Base-by-base conservation (phyloP, 2,888 invertebrate genomes). In the Mycogona germanica region DNA sequence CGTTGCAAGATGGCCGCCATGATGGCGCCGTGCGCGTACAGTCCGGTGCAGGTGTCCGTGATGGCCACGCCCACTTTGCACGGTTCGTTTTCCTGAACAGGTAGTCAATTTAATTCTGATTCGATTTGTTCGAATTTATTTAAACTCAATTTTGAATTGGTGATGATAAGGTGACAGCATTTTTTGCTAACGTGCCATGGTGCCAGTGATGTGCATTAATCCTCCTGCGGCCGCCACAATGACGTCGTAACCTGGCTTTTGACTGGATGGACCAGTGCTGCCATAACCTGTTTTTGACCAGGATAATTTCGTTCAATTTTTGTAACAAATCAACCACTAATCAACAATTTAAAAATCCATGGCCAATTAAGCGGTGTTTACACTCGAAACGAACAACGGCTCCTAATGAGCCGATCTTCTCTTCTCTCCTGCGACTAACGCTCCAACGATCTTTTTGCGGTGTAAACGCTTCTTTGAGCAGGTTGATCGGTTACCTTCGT, bases 191-290 rank as follows among this genome's bases (percentile, higher is more conserved):
- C n/a, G n/a, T n/a, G n/a, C 71, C 62, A 75, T 75, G 46, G 87
- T 81, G 0, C 97, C 97, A 0, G 97, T 97, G 25, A 88, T 83
- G 65, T 89, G 81, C 25, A 96, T 64, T 0, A 96, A 73, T 0
- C 97, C 96, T 3, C 92, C 95, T 62, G 91, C 76, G 0, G 93
- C 95, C 14, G 92, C 83, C 1, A 92, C 93, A 61, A 97, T 88
- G 0, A 92, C 89, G 73, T 97, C 97, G 70, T 93, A 96, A 61
- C 97, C 97, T n/a, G 92, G 88, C 62, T 84, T 80, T 23, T 77
- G 75, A 2, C 78, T 74, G 70, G 93, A 95, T 0, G 92, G 93
- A 0, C 97, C 96, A 26, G 76, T 74, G 0, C 80, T 74, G 0
- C 97, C 97, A 69, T 87, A 97, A 0, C 96, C 73, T 72, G n/a